Evolutionary conservation across 1,140 invertebrate genomes (phyloP).

Genomic region (Zophobas morio): DNA sequence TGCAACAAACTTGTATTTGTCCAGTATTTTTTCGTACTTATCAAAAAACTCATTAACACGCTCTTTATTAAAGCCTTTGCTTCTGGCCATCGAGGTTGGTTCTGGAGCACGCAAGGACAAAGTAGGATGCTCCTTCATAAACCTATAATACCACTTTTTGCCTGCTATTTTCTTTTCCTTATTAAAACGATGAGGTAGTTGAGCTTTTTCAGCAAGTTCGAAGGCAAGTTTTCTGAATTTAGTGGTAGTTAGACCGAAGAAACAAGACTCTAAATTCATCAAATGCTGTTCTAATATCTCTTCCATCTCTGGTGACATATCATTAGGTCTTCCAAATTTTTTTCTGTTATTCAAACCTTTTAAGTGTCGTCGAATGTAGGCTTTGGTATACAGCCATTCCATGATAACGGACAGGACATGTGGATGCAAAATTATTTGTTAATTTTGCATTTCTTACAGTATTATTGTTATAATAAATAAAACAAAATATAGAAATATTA

Average conservation of each 20-base stretch:
- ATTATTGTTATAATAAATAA: too few relatives aligned
- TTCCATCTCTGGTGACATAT: conserved; percentile 32
- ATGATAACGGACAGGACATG: too few relatives aligned
- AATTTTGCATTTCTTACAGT: too few relatives aligned
- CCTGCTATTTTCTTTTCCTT: conserved; percentile 63
- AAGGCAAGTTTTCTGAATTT: conserved; percentile 58
- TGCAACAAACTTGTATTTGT: conserved; percentile 60
- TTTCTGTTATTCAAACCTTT: conserved; percentile 17
- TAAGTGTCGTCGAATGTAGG: conserved; percentile 20
- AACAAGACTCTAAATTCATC: conserved; percentile 49
- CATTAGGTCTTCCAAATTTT: conserved; percentile 41
- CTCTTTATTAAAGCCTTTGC: conserved; percentile 64
- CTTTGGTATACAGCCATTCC: not conserved
- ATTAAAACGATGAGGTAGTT: conserved; percentile 61
- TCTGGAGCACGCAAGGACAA: conserved; percentile 66
- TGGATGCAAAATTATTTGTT: too few relatives aligned
- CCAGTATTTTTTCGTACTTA: conserved; percentile 56
- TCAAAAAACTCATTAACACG: conserved; percentile 62
- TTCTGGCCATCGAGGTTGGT: conserved; percentile 59
- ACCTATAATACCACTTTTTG: conserved; percentile 66
- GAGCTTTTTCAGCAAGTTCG: conserved; percentile 45
- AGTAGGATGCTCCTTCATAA: conserved; percentile 66
- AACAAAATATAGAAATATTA: too few relatives aligned
- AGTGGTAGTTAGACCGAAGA: conserved; percentile 56
- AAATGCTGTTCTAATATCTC: conserved; percentile 38